Evolutionary conservation across 1,140 invertebrate genomes (phyloP).

Genomic region (Habropoda laboriosa): DNA sequence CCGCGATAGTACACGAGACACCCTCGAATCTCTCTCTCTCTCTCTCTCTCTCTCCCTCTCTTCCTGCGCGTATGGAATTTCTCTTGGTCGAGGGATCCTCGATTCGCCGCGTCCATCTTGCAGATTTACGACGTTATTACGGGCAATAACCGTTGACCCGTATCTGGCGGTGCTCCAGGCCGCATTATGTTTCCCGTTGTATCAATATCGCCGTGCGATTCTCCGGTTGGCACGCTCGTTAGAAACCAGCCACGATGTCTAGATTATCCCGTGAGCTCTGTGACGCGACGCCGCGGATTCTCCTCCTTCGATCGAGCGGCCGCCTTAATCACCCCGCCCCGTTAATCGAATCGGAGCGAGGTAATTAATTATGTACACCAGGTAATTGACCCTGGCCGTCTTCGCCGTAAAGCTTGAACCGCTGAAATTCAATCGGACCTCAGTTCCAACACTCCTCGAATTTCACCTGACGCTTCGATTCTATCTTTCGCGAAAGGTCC

Average conservation of each 20-base stretch:
- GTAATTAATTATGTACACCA: conserved; percentile 30
- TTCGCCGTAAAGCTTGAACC: no score
- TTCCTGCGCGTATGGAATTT: background rate
- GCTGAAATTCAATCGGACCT: no score
- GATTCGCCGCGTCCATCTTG: conserved; percentile 17
- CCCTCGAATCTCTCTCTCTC: no score
- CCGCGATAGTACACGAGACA: no score
- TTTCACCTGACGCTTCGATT: no score
- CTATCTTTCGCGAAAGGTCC: no score
- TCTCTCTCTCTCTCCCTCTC: no score
- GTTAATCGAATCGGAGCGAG: background rate
- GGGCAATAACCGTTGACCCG: conserved; percentile 40
- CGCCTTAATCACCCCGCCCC: background rate
- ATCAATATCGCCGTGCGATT: conserved; percentile 39
- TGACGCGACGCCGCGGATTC: no score
- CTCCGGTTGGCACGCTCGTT: conserved; percentile 29
- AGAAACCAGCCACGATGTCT: background rate
- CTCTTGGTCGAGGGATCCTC: background rate
- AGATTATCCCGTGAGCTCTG: conserved; percentile 1
- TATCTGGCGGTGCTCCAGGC: conserved; percentile 37
- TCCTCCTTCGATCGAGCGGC: background rate
- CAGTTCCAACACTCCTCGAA: no score
- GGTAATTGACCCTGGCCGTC: no score
- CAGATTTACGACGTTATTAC: conserved; percentile 53
- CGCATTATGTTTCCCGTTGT: conserved; percentile 45